Evolutionary conservation across 2,888 invertebrate species (phyloP).

Genomic region (Melinaea marsaeus): DNA sequence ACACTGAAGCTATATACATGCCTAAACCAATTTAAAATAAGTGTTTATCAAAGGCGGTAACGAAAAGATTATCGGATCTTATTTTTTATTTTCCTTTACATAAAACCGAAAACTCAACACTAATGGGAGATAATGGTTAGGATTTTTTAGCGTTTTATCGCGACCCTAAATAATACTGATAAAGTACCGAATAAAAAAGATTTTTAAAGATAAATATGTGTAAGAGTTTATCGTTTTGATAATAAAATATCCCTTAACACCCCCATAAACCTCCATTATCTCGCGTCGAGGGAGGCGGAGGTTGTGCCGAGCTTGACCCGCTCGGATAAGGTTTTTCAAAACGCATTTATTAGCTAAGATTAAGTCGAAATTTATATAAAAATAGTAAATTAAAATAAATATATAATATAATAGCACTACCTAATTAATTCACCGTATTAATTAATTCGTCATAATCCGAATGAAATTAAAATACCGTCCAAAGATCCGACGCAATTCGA

Average conservation of each 20-base stretch:
- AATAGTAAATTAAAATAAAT: too few relatives aligned
- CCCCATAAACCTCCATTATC: conserved; percentile 60
- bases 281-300: conserved; percentile 47
- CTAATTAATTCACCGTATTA: too few relatives aligned
- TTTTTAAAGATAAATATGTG: conserved; percentile 58
- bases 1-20: background rate
- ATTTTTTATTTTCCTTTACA: conserved; percentile 27
- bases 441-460: background rate
- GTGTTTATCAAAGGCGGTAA: conserved; percentile 15
- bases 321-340: background rate
- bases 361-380: too few relatives aligned
- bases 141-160: conserved; percentile 56
- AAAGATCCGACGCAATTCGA: conserved; percentile 17
- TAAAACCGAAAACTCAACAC: conserved; percentile 30
- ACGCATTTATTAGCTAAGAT: too few relatives aligned
- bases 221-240: conserved; percentile 61
- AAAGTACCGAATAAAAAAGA: conserved; percentile 67
- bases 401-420: too few relatives aligned
- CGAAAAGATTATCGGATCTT: conserved; percentile 21
- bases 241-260: conserved; percentile 70
- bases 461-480: conserved; percentile 29
- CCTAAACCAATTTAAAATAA: conserved; percentile 7
- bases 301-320: conserved; percentile 29
- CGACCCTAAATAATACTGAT: conserved; percentile 68
- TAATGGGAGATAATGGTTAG: conserved; percentile 33